Conservation (phyloP, 2,888 invertebrate species). For the Candidula unifasciata region DNA sequence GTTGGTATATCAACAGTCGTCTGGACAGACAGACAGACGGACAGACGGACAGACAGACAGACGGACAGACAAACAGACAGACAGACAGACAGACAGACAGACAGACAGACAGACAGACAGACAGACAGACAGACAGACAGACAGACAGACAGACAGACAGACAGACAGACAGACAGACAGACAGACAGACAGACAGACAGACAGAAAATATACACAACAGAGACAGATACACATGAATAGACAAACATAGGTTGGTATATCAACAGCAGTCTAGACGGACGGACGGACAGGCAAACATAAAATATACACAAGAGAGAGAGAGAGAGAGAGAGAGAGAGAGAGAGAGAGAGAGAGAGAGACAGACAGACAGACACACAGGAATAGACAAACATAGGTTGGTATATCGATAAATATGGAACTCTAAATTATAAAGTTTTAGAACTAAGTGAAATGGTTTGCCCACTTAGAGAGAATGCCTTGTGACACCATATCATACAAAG, state of each 20-base stretch:
- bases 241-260: background rate
- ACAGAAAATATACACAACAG: too few relatives aligned
- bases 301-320: constrained; percentile 1
- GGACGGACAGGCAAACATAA: background rate
- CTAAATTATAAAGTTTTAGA: too few relatives aligned
- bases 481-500: too few relatives aligned
- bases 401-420: too few relatives aligned
- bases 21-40: background rate
- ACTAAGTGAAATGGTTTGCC: too few relatives aligned
- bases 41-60: background rate
- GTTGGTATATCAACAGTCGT: background rate
- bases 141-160: background rate
- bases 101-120: too few relatives aligned
- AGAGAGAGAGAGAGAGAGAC: constrained; percentile 16
- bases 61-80: constrained; percentile 17
- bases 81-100: background rate
- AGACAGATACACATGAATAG: too few relatives aligned
- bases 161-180: background rate
- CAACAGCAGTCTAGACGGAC: background rate
- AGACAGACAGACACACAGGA: too few relatives aligned
- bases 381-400: too few relatives aligned
- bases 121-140: too few relatives aligned
- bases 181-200: background rate
- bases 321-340: background rate
- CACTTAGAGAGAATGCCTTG: too few relatives aligned